Percentiles rank a stretch among this genome's conserved stretches.
Evolutionary conservation across 2,888 invertebrate genomes (phyloP).

Genomic region (Diaperis boleti): DNA sequence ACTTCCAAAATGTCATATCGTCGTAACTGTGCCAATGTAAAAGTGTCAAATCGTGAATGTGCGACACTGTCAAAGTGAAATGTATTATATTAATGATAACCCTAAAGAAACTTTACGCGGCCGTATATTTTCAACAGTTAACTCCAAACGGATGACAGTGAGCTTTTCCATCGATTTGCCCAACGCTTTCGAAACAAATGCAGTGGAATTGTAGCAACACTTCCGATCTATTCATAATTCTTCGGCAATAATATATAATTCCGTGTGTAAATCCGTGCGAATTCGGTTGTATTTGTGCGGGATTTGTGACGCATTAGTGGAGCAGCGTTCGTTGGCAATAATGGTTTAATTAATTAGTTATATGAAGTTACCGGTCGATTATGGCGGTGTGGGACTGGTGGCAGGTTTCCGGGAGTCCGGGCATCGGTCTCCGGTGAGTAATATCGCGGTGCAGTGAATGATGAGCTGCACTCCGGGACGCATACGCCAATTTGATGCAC

Average conservation of each 20-base stretch:
- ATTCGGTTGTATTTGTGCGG: constrained; percentile 25
- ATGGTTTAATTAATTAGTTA: constrained; percentile 38
- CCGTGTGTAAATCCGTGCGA: constrained; percentile 5
- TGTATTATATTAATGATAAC: too few relatives aligned
- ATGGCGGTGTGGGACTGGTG: constrained; percentile 30
- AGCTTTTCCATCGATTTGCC: too few relatives aligned
- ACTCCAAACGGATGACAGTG: too few relatives aligned
- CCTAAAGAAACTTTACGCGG: too few relatives aligned
- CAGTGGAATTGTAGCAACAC: too few relatives aligned
- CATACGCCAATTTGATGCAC: constrained; percentile 35
- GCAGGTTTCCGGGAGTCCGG: constrained; percentile 21
- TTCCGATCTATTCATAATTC: too few relatives aligned
- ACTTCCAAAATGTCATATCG: too few relatives aligned
- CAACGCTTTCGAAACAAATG: too few relatives aligned
- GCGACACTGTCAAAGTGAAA: too few relatives aligned
- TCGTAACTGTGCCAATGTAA: too few relatives aligned
- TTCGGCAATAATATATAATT: not conserved
- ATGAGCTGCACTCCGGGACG: constrained; percentile 49
- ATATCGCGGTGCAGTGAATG: constrained; percentile 54
- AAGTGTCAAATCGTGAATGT: too few relatives aligned
- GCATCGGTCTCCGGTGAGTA: constrained; percentile 54
- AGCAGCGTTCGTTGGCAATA: constrained; percentile 15
- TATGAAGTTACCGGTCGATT: constrained; percentile 39
- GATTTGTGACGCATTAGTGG: constrained; percentile 28
- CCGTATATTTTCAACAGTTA: too few relatives aligned